Percentiles rank a stretch among this genome's conserved stretches.
Evolutionary conservation across 1,140 invertebrate species (phyloP).

Genomic region (Phymastichus coffea): DNA sequence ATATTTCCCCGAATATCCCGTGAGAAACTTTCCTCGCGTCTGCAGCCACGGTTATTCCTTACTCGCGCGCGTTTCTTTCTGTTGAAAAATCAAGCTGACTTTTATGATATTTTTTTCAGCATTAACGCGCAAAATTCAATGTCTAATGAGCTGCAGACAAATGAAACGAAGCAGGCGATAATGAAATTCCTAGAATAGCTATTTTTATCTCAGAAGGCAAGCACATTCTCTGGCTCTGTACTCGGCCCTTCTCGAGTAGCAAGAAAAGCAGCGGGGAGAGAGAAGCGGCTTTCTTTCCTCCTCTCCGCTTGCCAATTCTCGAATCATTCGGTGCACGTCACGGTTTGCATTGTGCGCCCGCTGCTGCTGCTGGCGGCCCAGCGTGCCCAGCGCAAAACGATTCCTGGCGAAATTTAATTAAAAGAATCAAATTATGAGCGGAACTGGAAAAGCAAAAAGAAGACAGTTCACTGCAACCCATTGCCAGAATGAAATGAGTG

Average conservation of each 20-base stretch:
- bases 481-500: background rate
- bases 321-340: conserved; percentile 53
- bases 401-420: conserved; percentile 57
- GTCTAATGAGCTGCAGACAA: background rate
- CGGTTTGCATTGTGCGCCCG: conserved; percentile 51
- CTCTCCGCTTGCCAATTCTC: conserved; percentile 31
- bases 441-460: background rate
- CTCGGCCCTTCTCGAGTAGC: background rate
- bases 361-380: conserved; percentile 42
- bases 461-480: background rate
- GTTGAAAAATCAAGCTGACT: no score
- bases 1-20: conserved; percentile 18
- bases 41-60: conserved; percentile 9
- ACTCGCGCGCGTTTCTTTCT: background rate
- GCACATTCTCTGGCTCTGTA: background rate
- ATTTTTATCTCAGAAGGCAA: background rate
- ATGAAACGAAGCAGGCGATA: no score
- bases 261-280: background rate
- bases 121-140: background rate
- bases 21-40: conserved; percentile 13
- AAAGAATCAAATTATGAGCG: conserved; percentile 56
- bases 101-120: no score
- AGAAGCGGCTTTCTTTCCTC: background rate
- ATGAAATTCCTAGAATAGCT: conserved; percentile 12
- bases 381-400: conserved; percentile 54